These are phyloP conservation scores for Catharus bicknelli DNA, from an alignment of 2,113 vertebrate genomes.

Conservation along the genomic window DNA sequence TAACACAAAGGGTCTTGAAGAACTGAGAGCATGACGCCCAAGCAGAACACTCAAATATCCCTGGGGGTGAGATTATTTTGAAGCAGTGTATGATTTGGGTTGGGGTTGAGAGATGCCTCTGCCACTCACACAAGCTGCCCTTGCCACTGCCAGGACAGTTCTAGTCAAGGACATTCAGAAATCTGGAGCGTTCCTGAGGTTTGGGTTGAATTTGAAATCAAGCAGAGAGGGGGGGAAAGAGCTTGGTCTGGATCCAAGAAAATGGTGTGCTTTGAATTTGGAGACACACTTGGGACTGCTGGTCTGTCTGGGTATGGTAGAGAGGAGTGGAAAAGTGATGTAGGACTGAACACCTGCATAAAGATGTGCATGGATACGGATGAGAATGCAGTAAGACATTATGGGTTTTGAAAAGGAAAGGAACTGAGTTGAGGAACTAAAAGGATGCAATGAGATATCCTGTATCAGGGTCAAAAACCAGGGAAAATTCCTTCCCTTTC, in stretches of 20 bases:
- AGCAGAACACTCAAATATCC: background rate
- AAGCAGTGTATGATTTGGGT: background rate
- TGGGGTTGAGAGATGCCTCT: background rate
- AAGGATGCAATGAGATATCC: background rate
- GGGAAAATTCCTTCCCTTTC: fast-evolving
- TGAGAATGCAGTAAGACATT: background rate
- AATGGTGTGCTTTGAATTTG: background rate
- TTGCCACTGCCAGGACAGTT: background rate
- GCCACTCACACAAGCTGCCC: fast-evolving
- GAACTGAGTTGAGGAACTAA: background rate
- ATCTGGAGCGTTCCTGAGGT: background rate
- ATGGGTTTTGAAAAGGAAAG: background rate
- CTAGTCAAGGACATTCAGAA: background rate
- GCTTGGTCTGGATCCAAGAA: background rate
- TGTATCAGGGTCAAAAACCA: background rate
- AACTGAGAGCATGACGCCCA: background rate
- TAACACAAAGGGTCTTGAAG: background rate
- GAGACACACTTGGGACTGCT: background rate
- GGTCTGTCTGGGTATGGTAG: background rate
- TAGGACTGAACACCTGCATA: background rate
- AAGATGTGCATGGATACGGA: background rate
- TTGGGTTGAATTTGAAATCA: background rate
- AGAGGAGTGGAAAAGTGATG: background rate
- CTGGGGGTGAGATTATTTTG: background rate
- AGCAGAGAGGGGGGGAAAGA: background rate